These are phyloP conservation scores for Rhizomys pruinosus DNA, from an alignment of 2,113 vertebrate genomes.

Conservation along the genomic window DNA sequence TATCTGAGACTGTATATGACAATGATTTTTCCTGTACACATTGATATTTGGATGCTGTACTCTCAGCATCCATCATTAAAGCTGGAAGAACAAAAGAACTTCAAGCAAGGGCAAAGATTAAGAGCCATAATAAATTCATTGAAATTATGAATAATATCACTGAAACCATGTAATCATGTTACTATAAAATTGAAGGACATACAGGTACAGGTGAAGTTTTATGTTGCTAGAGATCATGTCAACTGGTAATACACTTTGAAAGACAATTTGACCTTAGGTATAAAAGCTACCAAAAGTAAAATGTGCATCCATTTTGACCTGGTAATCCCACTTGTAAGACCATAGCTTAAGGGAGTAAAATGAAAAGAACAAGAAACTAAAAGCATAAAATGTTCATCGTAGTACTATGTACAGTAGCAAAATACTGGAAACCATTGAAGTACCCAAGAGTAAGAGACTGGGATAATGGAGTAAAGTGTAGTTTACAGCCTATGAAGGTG, in stretches of 20 bases:
- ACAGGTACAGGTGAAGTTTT: not conserved
- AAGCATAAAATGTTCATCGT: not conserved
- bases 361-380: not conserved
- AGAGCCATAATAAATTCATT: not conserved
- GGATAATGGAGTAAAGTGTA: not conserved
- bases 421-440: not conserved
- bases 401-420: not conserved
- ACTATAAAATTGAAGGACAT: conserved; percentile 36
- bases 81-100: not conserved
- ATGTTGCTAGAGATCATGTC: not conserved
- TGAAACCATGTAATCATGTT: conserved; percentile 23
- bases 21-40: not conserved
- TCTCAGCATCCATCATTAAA: not conserved
- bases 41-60: not conserved
- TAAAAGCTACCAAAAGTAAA: conserved; percentile 34
- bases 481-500: not conserved
- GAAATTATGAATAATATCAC: conserved; percentile 5
- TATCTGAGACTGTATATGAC: not conserved
- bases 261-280: conserved; percentile 34
- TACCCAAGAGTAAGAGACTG: not conserved
- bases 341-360: conserved; percentile 3
- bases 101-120: conserved; percentile 35
- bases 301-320: not conserved
- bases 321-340: not conserved
- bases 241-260: conserved; percentile 25